These are phyloP conservation scores for Parauchenoglanis punctatus DNA, from an alignment of 2,797 vertebrate genomes.

Conservation along the genomic window DNA sequence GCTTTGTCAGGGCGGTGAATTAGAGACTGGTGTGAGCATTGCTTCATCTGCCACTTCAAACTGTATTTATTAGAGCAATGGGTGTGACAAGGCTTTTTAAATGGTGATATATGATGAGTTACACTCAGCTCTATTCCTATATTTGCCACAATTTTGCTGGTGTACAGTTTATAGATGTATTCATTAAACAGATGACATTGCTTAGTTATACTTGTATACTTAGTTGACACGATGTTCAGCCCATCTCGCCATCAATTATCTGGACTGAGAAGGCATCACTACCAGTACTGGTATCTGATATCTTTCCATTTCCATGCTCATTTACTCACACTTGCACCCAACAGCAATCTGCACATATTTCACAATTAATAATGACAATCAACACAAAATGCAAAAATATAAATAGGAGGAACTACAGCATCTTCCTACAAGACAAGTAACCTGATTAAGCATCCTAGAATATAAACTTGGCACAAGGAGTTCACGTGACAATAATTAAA, in stretches of 20 bases:
- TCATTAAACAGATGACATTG: conserved; percentile 8
- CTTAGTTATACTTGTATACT: background rate
- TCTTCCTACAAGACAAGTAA: background rate
- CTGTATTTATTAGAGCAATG: conserved; percentile 51
- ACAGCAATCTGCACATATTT: background rate
- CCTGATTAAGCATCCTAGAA: no score
- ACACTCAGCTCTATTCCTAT: background rate
- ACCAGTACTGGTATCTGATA: background rate
- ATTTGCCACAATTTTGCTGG: background rate
- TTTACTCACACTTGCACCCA: background rate
- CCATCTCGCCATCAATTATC: background rate
- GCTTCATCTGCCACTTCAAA: conserved; percentile 52
- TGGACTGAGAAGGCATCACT: background rate
- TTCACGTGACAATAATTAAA: no score
- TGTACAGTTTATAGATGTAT: background rate
- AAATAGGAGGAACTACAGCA: background rate
- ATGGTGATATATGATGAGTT: conserved; percentile 49
- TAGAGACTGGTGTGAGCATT: conserved; percentile 39
- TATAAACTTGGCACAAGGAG: background rate
- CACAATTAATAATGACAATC: background rate
- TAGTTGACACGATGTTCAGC: background rate
- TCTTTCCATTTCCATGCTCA: background rate
- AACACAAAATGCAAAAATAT: background rate
- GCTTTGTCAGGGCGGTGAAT: conserved; percentile 53
- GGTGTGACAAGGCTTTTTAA: conserved; percentile 52